Evolutionary conservation across 2,113 vertebrate genomes (phyloP).

Genomic region (Manacus vitellinus): DNA sequence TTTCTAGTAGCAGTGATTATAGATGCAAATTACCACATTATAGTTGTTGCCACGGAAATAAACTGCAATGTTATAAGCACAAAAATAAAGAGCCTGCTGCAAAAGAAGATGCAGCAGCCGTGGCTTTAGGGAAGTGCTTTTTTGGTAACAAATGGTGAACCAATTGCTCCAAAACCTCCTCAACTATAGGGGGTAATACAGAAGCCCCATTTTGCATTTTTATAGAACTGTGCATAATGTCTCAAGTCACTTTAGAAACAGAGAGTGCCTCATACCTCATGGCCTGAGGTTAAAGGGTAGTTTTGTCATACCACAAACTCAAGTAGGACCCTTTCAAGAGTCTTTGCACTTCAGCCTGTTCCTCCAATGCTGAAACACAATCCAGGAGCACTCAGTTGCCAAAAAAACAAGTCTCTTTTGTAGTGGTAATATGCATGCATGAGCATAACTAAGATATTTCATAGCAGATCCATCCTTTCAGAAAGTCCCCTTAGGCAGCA

Average conservation of each 20-base stretch:
- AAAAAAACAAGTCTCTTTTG: background rate
- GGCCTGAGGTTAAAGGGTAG: background rate
- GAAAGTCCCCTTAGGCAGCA: background rate
- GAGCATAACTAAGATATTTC: background rate
- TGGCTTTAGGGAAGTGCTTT: background rate
- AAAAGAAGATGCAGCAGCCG: background rate
- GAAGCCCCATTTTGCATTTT: background rate
- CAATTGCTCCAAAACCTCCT: background rate
- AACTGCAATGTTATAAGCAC: background rate
- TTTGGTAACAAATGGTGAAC: background rate
- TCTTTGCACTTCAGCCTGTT: background rate
- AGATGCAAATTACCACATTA: background rate
- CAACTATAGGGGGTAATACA: background rate
- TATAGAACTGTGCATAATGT: background rate
- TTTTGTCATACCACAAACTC: background rate
- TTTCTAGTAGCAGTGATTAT: background rate
- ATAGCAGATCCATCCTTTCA: background rate
- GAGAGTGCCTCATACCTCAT: background rate
- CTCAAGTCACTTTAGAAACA: background rate
- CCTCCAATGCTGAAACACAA: background rate
- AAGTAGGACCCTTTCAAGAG: background rate
- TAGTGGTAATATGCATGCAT: background rate
- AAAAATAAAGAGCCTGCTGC: background rate
- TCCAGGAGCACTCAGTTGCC: background rate
- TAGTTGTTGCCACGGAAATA: conserved; percentile 12